Evolutionary conservation across 1,140 invertebrate genomes (phyloP).

Genomic region (Saccostrea cuccullata): DNA sequence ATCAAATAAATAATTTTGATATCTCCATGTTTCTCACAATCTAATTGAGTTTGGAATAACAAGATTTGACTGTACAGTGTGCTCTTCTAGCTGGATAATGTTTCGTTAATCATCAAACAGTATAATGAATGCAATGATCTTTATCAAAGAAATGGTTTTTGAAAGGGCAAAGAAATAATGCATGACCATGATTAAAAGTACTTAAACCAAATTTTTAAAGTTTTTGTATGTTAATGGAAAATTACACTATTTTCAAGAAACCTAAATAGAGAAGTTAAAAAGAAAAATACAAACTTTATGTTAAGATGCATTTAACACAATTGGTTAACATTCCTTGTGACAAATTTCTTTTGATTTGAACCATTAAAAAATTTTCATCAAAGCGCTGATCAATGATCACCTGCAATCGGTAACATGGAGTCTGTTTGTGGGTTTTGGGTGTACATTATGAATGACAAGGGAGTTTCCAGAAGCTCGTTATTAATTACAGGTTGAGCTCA

Average conservation of each 20-base stretch:
- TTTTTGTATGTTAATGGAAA: neutral
- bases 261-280: neutral
- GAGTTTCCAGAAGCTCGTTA: conserved; percentile 1
- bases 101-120: too few relatives aligned
- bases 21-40: too few relatives aligned
- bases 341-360: conserved; percentile 26
- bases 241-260: neutral
- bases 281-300: neutral
- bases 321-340: conserved; percentile 10
- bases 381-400: neutral
- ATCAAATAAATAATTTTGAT: too few relatives aligned
- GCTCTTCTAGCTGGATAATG: too few relatives aligned
- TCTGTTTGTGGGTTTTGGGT: neutral
- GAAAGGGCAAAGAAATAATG: neutral
- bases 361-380: conserved; percentile 25
- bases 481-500: neutral
- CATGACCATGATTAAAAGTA: neutral
- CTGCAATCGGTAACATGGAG: conserved; percentile 1
- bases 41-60: too few relatives aligned
- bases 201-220: neutral
- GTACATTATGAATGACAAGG: conserved; percentile 13
- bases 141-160: too few relatives aligned
- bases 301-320: neutral
- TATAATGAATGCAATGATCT: too few relatives aligned
- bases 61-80: too few relatives aligned